These are phyloP conservation scores for Acrobasis suavella DNA, from an alignment of 2,888 invertebrate species.

Conservation along the genomic window DNA sequence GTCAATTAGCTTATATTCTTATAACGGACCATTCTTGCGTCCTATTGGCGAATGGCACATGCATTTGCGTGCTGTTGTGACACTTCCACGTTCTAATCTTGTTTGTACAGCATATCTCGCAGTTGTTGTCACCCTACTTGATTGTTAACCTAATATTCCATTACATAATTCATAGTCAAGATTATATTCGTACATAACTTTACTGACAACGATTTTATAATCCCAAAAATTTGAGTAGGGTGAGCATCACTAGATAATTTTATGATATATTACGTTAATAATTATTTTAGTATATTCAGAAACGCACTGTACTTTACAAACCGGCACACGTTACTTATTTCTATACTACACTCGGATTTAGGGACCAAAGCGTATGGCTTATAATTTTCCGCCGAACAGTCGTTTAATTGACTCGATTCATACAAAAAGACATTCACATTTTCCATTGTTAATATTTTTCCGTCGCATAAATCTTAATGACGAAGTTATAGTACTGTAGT, in stretches of 20 bases:
- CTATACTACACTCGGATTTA: conserved; percentile 48
- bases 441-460: conserved; percentile 51
- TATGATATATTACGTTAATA: conserved; percentile 21
- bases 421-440: conserved; percentile 70
- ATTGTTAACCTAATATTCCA: background rate
- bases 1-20: conserved; percentile 68
- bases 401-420: conserved; percentile 44
- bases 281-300: conserved; percentile 19
- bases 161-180: background rate
- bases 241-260: conserved; percentile 16
- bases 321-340: conserved; percentile 41
- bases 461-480: conserved; percentile 47
- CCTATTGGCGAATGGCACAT: conserved; percentile 13
- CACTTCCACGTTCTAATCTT: conserved; percentile 14
- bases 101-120: conserved; percentile 17
- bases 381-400: conserved; percentile 41
- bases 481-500: conserved; percentile 57
- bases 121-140: conserved; percentile 22
- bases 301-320: conserved; percentile 33
- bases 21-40: conserved; percentile 27
- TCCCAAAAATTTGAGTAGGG: conserved; percentile 15
- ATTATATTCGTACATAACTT: background rate
- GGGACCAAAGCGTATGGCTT: conserved; percentile 58
- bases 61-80: conserved; percentile 5
- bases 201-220: conserved; percentile 18